Percentiles rank a stretch among this genome's conserved stretches.
phyloP scores from a whole-genome alignment of 2,113 vertebrate species.

The Seriola dumerili region DNA sequence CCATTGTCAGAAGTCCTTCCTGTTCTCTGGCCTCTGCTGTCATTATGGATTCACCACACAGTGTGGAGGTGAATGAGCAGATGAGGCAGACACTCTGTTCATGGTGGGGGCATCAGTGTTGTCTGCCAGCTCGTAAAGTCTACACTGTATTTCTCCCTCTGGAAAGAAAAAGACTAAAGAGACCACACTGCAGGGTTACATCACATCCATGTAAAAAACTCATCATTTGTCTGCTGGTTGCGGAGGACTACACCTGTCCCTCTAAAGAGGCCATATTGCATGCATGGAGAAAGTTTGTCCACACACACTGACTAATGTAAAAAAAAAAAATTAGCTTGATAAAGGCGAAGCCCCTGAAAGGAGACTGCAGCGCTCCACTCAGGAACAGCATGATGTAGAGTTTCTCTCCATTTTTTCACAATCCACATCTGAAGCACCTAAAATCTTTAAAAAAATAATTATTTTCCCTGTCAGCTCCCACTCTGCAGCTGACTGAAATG shows the following conservation, averaged over 20 bases:
- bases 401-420: neutral
- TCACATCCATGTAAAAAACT: conserved; percentile 16
- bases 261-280: neutral
- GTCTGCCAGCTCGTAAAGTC: conserved; percentile 49
- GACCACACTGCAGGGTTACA: neutral
- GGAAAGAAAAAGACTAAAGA: conserved; percentile 6
- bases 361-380: neutral
- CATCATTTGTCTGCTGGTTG: conserved; percentile 1
- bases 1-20: conserved; percentile 62
- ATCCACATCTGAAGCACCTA: neutral
- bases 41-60: conserved; percentile 60
- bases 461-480: neutral
- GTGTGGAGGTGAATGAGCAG: conserved; percentile 42
- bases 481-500: conserved; percentile 20
- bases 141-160: conserved; percentile 10
- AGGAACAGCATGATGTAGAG: neutral
- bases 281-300: neutral
- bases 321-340: neutral
- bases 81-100: conserved; percentile 39
- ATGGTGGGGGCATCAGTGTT: conserved; percentile 39
- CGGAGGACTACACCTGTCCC: neutral
- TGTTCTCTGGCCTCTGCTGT: conserved; percentile 60
- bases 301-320: conserved; percentile 1
- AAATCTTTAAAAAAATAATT: neutral
- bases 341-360: neutral